These are phyloP conservation scores for Tuta absoluta DNA, from an alignment of 2,888 invertebrate genomes.

Conservation along the genomic window DNA sequence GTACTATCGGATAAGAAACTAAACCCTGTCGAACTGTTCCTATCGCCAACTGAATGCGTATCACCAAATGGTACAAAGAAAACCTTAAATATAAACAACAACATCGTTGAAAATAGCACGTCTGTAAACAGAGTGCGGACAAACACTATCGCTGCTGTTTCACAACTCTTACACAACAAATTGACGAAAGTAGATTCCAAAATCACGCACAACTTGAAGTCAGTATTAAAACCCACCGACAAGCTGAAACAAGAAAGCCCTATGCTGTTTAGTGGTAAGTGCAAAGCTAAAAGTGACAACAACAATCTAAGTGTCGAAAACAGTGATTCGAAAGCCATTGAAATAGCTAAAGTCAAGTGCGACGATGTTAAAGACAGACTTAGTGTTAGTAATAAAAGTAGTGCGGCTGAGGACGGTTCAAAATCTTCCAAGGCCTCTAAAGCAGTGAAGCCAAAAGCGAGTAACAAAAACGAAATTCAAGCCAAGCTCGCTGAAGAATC, in stretches of 20 bases:
- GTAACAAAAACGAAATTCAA: constrained; percentile 25
- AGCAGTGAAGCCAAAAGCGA: constrained; percentile 27
- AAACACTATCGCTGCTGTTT: constrained; percentile 67
- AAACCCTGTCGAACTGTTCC: constrained; percentile 74
- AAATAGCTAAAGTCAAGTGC: constrained; percentile 29
- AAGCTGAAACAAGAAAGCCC: constrained; percentile 40
- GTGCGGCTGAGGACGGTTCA: constrained; percentile 24
- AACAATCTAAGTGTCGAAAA: constrained; percentile 19
- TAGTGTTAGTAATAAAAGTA: constrained; percentile 29
- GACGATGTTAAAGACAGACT: constrained; percentile 31
- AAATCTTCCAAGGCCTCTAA: constrained; percentile 27
- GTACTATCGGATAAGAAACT: constrained; percentile 65
- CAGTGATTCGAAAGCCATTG: constrained; percentile 25
- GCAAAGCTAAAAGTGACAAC: constrained; percentile 31
- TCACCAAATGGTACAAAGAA: constrained; percentile 65
- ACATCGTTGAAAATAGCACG: constrained; percentile 64
- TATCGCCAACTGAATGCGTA: constrained; percentile 64
- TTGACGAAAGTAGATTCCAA: constrained; percentile 69
- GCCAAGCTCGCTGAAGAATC: constrained; percentile 38
- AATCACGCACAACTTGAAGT: constrained; percentile 63
- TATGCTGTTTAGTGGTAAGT: constrained; percentile 24
- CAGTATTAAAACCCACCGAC: constrained; percentile 69
- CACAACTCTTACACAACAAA: constrained; percentile 69
- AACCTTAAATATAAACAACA: constrained; percentile 75
- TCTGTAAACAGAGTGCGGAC: constrained; percentile 61